Conservation (phyloP, 2,797 vertebrate species). For the Danio choprae region DNA sequence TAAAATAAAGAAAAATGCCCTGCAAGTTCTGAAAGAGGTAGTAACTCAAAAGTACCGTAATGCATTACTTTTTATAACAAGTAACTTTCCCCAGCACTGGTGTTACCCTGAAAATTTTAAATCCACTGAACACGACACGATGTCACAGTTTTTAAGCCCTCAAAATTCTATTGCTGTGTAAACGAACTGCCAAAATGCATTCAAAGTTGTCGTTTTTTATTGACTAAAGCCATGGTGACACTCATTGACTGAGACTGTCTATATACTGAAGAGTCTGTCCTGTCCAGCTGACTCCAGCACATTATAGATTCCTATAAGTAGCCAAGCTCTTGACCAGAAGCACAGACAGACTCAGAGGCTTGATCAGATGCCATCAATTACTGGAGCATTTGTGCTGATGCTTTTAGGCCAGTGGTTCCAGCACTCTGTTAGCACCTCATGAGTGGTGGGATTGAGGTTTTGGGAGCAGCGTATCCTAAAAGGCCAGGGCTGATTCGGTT, state of each 20-base stretch:
- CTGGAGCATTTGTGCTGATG: constrained; percentile 18
- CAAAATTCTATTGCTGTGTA: too few species aligned
- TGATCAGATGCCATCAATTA: constrained; percentile 37
- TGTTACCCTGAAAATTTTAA: too few species aligned
- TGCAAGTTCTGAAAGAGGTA: too few species aligned
- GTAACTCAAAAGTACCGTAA: too few species aligned
- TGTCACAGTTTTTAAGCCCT: too few species aligned
- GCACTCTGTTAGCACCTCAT: constrained; percentile 13
- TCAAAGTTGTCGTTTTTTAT: too few species aligned
- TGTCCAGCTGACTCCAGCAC: background rate
- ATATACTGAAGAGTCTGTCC: background rate
- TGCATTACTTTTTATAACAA: too few species aligned
- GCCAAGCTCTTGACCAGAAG: constrained; percentile 4
- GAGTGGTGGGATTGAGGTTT: constrained; percentile 18
- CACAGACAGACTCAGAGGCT: background rate
- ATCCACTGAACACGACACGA: too few species aligned
- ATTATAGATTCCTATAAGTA: constrained; percentile 29
- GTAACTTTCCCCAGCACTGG: too few species aligned
- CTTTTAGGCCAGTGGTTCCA: constrained; percentile 8
- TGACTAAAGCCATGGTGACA: background rate
- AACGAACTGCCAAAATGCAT: too few species aligned
- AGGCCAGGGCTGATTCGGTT: background rate
- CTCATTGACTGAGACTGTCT: background rate
- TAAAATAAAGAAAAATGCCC: too few species aligned
- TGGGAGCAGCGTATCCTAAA: background rate